Evolutionary conservation across 2,797 vertebrate species (phyloP).

Genomic region (Chromobotia macracanthus): DNA sequence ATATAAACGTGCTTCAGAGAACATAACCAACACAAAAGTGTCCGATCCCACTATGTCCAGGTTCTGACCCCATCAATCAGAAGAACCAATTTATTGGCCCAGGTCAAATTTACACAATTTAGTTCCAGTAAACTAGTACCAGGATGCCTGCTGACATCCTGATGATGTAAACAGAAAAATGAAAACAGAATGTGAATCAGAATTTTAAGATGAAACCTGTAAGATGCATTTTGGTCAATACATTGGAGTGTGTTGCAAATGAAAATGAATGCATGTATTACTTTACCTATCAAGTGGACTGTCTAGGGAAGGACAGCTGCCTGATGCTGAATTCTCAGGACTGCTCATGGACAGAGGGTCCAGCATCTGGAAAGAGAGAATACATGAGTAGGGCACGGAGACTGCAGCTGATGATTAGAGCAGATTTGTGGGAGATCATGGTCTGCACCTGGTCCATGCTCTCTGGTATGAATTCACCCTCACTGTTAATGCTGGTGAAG

Average conservation of each 20-base stretch:
- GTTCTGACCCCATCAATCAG: too few relatives aligned
- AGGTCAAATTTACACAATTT: too few relatives aligned
- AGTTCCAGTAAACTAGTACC: too few relatives aligned
- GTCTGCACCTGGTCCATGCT: conserved; percentile 94
- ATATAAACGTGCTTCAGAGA: neutral
- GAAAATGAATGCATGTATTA: too few relatives aligned
- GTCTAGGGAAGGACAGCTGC: conserved; percentile 97
- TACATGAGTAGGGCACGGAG: neutral
- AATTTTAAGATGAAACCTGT: too few relatives aligned
- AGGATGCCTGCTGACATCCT: too few relatives aligned
- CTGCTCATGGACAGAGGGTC: conserved; percentile 98
- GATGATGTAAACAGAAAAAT: too few relatives aligned
- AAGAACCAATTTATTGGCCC: too few relatives aligned
- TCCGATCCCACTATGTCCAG: neutral
- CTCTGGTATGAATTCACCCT: conserved; percentile 98
- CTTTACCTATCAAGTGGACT: conserved; percentile 95
- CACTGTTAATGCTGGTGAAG: conserved; percentile 98
- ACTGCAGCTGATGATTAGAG: neutral
- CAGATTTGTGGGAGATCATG: neutral
- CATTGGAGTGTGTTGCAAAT: too few relatives aligned
- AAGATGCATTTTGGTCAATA: too few relatives aligned
- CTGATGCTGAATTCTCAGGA: conserved; percentile 97
- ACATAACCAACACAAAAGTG: neutral
- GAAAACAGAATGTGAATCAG: too few relatives aligned
- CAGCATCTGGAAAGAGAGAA: conserved; percentile 83